Conservation (phyloP, 2,888 invertebrate species). For the Suillia variegata region DNA sequence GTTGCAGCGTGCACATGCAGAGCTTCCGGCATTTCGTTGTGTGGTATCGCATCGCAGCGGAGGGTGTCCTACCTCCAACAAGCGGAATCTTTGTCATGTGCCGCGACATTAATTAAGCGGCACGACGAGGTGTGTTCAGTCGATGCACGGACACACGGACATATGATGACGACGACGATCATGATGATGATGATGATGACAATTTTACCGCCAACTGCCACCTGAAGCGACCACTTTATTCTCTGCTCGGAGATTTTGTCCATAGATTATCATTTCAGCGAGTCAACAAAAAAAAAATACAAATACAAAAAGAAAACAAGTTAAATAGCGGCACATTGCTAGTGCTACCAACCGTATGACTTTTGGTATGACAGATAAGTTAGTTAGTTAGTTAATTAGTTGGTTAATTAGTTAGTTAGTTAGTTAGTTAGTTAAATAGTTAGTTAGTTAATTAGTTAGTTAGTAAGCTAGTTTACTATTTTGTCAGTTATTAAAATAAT, state of each 20-base stretch:
- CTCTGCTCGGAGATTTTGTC: neutral
- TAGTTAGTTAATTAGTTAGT: no score
- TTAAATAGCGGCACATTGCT: conserved; percentile 1
- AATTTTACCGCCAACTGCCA: neutral
- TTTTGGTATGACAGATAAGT: no score
- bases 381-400: no score
- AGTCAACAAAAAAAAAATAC: no score
- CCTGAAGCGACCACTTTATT: neutral
- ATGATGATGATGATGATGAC: neutral
- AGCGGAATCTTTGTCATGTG: neutral
- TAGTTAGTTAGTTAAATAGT: no score
- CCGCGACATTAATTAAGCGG: neutral
- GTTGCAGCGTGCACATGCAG: conserved; percentile 24
- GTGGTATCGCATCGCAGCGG: neutral
- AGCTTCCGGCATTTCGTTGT: conserved; percentile 18
- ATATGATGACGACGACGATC: neutral
- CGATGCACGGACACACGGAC: no score
- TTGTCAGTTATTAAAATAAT: no score
- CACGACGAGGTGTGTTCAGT: neutral
- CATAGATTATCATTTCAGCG: neutral
- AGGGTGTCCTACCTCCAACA: neutral
- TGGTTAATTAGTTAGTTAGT: no score
- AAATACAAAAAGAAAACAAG: neutral
- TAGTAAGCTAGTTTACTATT: no score
- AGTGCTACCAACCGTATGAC: neutral